A percentile compares a stretch with the other conserved stretches of the same genome.
Evolutionary conservation across 1,140 invertebrate species (phyloP).

Genomic region (Orchestia grillus): DNA sequence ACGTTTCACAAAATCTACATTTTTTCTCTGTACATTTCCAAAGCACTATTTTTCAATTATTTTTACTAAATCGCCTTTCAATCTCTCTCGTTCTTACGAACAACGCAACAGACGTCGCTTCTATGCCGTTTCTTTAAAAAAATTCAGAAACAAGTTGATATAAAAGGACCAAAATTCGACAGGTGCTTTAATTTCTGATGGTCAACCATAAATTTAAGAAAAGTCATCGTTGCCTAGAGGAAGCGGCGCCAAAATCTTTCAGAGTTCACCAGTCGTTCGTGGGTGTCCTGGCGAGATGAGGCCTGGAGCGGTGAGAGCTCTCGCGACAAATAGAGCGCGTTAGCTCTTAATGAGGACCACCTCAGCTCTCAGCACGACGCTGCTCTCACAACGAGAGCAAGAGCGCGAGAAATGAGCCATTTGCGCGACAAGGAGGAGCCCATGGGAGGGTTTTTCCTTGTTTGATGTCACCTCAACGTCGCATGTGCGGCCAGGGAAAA

Average conservation of each 20-base stretch:
- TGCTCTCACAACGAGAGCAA: not conserved
- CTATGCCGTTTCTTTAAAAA: too few species aligned
- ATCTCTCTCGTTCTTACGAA: too few species aligned
- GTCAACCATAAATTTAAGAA: too few species aligned
- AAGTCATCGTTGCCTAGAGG: not conserved
- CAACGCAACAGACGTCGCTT: too few species aligned
- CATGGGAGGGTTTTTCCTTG: not conserved
- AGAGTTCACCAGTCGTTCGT: not conserved
- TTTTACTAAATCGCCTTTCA: too few species aligned
- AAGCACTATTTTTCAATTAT: too few species aligned
- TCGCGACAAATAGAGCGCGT: constrained; percentile 28
- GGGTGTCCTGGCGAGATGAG: not conserved
- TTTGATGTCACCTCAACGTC: not conserved
- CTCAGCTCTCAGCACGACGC: constrained; percentile 16
- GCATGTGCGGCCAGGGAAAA: not conserved
- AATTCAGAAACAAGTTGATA: too few species aligned
- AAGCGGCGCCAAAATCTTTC: not conserved
- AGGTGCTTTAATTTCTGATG: too few species aligned
- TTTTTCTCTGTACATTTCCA: too few species aligned
- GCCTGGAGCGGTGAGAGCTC: not conserved
- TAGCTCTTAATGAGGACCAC: constrained; percentile 22
- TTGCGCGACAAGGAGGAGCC: not conserved
- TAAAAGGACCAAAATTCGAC: too few species aligned
- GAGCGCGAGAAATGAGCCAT: not conserved
- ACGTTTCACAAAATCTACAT: too few species aligned